Conservation (phyloP, 2,797 vertebrate genomes). For the Esox lucius region DNA sequence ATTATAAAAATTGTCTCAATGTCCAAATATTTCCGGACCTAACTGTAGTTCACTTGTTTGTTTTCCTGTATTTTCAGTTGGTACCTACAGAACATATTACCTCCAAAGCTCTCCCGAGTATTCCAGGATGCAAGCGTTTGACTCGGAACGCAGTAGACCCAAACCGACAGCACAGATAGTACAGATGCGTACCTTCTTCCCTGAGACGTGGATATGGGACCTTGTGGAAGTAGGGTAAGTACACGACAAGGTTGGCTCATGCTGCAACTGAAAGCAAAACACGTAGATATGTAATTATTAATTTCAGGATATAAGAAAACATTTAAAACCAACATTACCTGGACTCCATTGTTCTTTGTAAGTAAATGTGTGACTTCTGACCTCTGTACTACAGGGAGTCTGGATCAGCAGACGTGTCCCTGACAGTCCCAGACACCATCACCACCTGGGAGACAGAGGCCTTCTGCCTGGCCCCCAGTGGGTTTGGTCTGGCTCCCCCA, state of each 20-base stretch:
- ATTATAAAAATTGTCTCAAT: too few relatives aligned
- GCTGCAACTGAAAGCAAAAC: too few relatives aligned
- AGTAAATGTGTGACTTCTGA: neutral
- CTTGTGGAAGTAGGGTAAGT: slow-evolving; percentile 70
- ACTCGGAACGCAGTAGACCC: too few relatives aligned
- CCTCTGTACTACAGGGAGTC: slow-evolving; percentile 53
- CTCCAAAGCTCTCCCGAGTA: too few relatives aligned
- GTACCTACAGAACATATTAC: too few relatives aligned
- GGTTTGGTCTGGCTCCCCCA: slow-evolving; percentile 75
- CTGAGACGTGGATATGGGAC: slow-evolving; percentile 76
- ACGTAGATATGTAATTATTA: neutral
- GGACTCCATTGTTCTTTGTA: neutral
- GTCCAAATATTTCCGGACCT: too few relatives aligned
- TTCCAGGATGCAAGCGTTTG: too few relatives aligned
- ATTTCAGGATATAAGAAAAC: neutral
- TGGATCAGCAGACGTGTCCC: slow-evolving; percentile 49
- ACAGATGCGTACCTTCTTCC: slow-evolving; percentile 64
- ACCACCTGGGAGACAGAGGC: slow-evolving; percentile 75
- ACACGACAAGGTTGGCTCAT: neutral
- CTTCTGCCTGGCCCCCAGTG: slow-evolving; percentile 69
- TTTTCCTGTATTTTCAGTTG: too few relatives aligned
- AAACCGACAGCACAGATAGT: neutral
- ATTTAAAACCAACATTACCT: neutral
- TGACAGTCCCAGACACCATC: slow-evolving; percentile 74
- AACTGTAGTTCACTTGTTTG: too few relatives aligned